Evolutionary conservation across 2,888 invertebrate species (phyloP).

Genomic region (Bimastos eiseni): DNA sequence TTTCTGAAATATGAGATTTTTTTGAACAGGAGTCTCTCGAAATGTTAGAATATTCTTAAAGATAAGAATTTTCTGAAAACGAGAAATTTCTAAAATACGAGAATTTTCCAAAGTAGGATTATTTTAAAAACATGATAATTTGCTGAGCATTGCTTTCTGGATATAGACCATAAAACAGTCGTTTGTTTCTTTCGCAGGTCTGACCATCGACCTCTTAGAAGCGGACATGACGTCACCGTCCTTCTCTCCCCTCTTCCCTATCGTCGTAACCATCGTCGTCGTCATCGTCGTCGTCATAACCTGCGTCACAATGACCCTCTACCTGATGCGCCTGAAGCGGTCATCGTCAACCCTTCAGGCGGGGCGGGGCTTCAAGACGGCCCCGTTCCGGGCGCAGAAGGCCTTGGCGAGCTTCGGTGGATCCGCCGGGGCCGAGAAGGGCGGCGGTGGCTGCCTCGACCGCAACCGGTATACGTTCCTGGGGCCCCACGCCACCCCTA

Average conservation of each 20-base stretch:
- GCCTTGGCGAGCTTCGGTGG: background rate
- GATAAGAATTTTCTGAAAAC: no score
- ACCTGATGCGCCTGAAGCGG: background rate
- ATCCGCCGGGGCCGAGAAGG: background rate
- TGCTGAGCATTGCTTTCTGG: no score
- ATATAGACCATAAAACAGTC: no score
- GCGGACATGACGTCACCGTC: constrained; percentile 20
- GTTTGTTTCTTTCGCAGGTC: background rate
- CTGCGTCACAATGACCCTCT: background rate
- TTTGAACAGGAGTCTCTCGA: no score
- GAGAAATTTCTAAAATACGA: no score
- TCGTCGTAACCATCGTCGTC: constrained; percentile 18
- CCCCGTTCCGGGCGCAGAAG: background rate
- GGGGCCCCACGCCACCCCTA: background rate
- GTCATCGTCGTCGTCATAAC: constrained; percentile 2
- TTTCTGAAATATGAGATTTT: no score
- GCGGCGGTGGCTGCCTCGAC: background rate
- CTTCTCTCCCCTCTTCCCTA: constrained; percentile 15
- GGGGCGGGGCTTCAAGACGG: background rate
- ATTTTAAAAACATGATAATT: no score
- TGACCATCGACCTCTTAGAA: background rate
- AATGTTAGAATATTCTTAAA: no score
- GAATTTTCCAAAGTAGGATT: no score
- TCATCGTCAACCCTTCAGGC: background rate
- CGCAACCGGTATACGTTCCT: constrained; percentile 14